Percentiles rank a stretch among this genome's conserved stretches.
These are phyloP conservation scores for Pseudanteris insignis DNA, from an alignment of 2,888 invertebrate genomes.

Conservation along the genomic window DNA sequence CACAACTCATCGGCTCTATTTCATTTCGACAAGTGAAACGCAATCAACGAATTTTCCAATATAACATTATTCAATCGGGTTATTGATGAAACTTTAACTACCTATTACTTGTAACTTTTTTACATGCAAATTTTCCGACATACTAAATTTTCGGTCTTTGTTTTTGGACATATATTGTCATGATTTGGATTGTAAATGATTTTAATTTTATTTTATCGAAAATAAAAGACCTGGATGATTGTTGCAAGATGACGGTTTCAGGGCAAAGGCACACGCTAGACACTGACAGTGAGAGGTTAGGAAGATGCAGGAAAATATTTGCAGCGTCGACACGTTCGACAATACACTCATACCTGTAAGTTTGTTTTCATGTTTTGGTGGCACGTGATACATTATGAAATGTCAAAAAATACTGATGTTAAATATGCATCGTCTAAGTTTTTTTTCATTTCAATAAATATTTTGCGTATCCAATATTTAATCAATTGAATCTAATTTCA, in stretches of 20 bases:
- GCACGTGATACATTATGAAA: background rate
- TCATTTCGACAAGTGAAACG: constrained; percentile 25
- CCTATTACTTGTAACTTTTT: too few species aligned
- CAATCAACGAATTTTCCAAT: too few species aligned
- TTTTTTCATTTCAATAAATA: too few species aligned
- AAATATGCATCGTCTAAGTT: too few species aligned
- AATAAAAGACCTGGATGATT: constrained; percentile 14
- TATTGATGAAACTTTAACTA: too few species aligned
- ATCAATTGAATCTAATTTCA: too few species aligned
- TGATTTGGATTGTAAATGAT: background rate
- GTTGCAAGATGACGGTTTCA: constrained; percentile 36
- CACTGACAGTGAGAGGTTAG: constrained; percentile 24
- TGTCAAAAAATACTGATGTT: too few species aligned
- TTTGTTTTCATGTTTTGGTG: constrained; percentile 1
- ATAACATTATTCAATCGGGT: too few species aligned
- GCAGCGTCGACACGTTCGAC: constrained; percentile 62
- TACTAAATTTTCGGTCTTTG: too few species aligned
- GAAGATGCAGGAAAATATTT: constrained; percentile 63
- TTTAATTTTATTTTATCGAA: background rate
- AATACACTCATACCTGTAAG: constrained; percentile 66
- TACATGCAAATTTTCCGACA: too few species aligned
- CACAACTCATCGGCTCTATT: constrained; percentile 55
- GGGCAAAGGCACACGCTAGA: background rate
- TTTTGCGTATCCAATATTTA: too few species aligned
- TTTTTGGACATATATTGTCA: constrained; percentile 7